Evolutionary conservation across 1,140 invertebrate genomes (phyloP), one percentile per base, ranked within the genome.

Genomic region (Ceratosolen solmsi): DNA sequence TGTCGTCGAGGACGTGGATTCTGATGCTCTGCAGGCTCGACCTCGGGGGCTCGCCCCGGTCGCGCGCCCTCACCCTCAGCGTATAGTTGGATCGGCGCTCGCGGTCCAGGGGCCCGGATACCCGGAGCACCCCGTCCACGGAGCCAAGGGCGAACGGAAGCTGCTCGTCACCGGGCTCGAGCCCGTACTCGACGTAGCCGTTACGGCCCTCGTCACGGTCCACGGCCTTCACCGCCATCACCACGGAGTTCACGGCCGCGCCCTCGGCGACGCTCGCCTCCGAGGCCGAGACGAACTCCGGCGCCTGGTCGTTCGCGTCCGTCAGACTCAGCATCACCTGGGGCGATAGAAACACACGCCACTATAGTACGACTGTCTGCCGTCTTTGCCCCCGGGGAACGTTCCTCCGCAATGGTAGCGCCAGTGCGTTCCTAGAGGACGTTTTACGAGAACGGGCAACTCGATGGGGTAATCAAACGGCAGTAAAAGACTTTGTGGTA

Each of bases 151-250:
- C 94, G 92, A 99, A 99, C n/a, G 93, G 91, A 85, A 94, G 89
- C 41, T 92, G 89, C 25, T 89, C 89, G 75, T 86, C 88, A 0
- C 88, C 89, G 68, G 87, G 87, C 80, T 86, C 86, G n/a, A 99
- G 92, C 68, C 94, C 94, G 89, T 98, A 99, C 87, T 98, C 96
- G 22, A 99, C 95, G 89, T 98, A 96, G 70, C 97, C 96, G 92
- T 99, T 99, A 79, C 95, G 93, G 15, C 97, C 98, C 91, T 98
- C 97, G 92, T 99, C 98, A 83, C 94, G 94, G 90, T 99, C 98
- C 15, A 96, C 91, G 0, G 98, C 98, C 89, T 97, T 97, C 56
- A 99, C 94, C 2, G 95, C 96, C 93, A 97, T 96, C 15, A 99
- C 94, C 20, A 98, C 94, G 8, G 96, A 97, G 88, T 98, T 98